Conservation (phyloP, 2,888 invertebrate species). For the Crematogaster levior region DNA sequence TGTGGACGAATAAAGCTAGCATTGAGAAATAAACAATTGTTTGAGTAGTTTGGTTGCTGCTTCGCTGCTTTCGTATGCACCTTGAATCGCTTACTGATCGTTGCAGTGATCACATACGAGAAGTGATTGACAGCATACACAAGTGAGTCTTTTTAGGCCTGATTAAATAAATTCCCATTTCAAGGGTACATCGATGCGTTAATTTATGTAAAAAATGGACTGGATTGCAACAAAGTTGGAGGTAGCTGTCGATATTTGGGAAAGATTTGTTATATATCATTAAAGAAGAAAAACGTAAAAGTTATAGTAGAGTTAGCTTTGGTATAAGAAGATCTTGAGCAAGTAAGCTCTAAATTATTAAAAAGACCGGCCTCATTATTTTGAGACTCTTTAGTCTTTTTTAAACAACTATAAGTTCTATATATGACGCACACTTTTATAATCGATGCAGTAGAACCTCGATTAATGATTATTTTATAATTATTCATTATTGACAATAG, state of each 20-base stretch:
- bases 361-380: constrained; percentile 18
- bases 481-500: constrained; percentile 27
- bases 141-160: constrained; percentile 42
- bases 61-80: constrained; percentile 17
- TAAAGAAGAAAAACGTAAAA: background rate
- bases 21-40: constrained; percentile 29
- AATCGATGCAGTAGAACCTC: constrained; percentile 40
- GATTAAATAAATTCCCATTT: constrained; percentile 30
- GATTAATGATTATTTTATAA: constrained; percentile 26
- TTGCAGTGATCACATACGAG: background rate
- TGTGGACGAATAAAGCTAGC: constrained; percentile 42
- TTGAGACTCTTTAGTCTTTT: background rate
- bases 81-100: constrained; percentile 22
- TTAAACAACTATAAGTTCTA: constrained; percentile 3
- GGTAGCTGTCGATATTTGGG: background rate
- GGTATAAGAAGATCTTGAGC: constrained; percentile 25
- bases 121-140: constrained; percentile 22
- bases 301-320: background rate
- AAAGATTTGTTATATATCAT: background rate
- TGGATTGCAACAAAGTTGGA: constrained; percentile 20
- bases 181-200: constrained; percentile 10
- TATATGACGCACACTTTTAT: constrained; percentile 26
- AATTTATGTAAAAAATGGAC: constrained; percentile 28
- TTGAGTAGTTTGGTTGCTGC: constrained; percentile 14
- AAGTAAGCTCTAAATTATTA: constrained; percentile 21